Percentiles rank a stretch among this genome's conserved stretches.
These are phyloP conservation scores for Lepidochrysops patricia DNA, from an alignment of 2,888 invertebrate species.

Conservation along the genomic window DNA sequence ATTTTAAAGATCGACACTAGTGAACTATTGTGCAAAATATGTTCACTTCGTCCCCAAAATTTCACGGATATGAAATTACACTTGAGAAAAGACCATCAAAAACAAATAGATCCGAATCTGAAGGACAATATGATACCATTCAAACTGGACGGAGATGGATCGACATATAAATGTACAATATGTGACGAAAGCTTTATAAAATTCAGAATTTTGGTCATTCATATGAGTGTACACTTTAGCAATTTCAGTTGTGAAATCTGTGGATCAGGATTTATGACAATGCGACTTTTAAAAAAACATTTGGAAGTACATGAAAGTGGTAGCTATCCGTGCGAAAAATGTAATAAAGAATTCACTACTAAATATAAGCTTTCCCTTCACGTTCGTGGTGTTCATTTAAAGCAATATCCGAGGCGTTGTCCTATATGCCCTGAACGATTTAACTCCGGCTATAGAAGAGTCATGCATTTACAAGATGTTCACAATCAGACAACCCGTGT, in stretches of 20 bases:
- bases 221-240: conserved; percentile 66
- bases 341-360: conserved; percentile 58
- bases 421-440: conserved; percentile 64
- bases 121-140: conserved; percentile 66
- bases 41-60: conserved; percentile 35
- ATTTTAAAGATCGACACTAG: conserved; percentile 60
- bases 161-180: conserved; percentile 52
- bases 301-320: conserved; percentile 63
- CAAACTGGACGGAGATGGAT: conserved; percentile 42
- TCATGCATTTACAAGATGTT: conserved; percentile 63
- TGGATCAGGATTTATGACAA: conserved; percentile 62
- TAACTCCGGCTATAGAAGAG: conserved; percentile 61
- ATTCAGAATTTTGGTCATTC: conserved; percentile 57
- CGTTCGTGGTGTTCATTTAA: conserved; percentile 57
- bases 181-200: conserved; percentile 57
- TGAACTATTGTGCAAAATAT: conserved; percentile 52
- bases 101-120: conserved; percentile 48
- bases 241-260: conserved; percentile 67
- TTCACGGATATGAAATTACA: conserved; percentile 49
- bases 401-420: conserved; percentile 54
- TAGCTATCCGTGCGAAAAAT: conserved; percentile 55
- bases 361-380: conserved; percentile 55
- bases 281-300: conserved; percentile 58
- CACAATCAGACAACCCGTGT: conserved; percentile 63
- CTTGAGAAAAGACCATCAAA: conserved; percentile 47